Evolutionary conservation across 2,113 vertebrate genomes (phyloP), one percentile per base, ranked within the genome.

Genomic region (Cyrtonyx montezumae): DNA sequence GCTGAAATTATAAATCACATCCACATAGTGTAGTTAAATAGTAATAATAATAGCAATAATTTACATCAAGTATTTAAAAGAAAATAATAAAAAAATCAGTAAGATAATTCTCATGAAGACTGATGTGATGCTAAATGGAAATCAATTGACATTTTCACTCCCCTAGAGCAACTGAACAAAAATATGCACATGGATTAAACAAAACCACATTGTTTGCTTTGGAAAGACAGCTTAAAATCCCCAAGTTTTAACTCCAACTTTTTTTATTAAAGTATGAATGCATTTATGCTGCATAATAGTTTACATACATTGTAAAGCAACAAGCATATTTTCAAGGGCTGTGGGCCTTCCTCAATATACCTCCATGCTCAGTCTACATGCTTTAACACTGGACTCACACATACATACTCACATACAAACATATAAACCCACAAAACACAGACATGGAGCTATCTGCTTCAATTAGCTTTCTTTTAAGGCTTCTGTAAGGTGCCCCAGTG

Each of bases 251-350:
- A 96, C 61, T 95, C 94, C 96, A 97, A 95, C 91, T 53, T 96
- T 97, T 97, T 98, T 98, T 97, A 97, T 98, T 98, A 97, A 97
- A 97, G 97, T 97, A 96, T 93, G 96, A 97, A 98, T 94, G 97
- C 83, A 96, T 96, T 97, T 97, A 97, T 79, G 95, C 97, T 97
- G 92, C 51, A 96, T 96, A 97, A 97, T 79, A 85, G 95, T 97
- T 98, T 98, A 97, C 97, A 98, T 96, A 97, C 94, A 94, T 91
- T 84, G 87, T 87, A 97, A 97, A 98, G 97, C 96, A 97, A 96
- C 95, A 97, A 97, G 97, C 95, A 51, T 88, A 93, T 96, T 96
- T 97, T 94, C 94, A 91, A 97, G 95, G 96, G 91, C 65, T 34
- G 14, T 76, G 79, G 73, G 63, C 93, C 94, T 84, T 96, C 91